Evolutionary conservation across 2,113 vertebrate species (phyloP).

Genomic region (Acanthochromis polyacanthus): DNA sequence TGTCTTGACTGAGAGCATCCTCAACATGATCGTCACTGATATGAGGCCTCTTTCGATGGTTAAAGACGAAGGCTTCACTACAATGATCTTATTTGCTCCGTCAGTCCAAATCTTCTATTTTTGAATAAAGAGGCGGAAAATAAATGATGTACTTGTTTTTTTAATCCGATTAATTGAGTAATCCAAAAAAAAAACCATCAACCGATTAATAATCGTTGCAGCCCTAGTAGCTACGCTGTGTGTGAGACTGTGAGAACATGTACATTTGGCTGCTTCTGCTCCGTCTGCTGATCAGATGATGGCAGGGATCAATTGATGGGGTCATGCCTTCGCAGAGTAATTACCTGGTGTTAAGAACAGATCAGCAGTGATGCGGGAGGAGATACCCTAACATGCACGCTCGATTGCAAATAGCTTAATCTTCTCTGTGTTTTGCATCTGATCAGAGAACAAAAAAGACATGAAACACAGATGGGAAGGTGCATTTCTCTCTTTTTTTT

Average conservation of each 20-base stretch:
- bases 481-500: neutral
- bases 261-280: neutral
- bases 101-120: too few relatives aligned
- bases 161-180: too few relatives aligned
- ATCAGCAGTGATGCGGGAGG: slow-evolving; percentile 13
- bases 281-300: slow-evolving; percentile 17
- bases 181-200: too few relatives aligned
- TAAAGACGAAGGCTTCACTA: too few relatives aligned
- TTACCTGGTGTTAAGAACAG: slow-evolving; percentile 52
- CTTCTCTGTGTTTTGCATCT: slow-evolving; percentile 42
- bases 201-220: too few relatives aligned
- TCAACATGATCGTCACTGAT: too few relatives aligned
- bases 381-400: slow-evolving; percentile 38
- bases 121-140: too few relatives aligned
- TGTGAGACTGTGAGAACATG: slow-evolving; percentile 13
- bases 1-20: too few relatives aligned
- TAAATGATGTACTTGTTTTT: too few relatives aligned
- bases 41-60: too few relatives aligned
- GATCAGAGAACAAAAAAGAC: slow-evolving; percentile 36
- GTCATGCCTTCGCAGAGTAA: slow-evolving; percentile 35
- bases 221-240: neutral
- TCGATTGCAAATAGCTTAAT: slow-evolving; percentile 39
- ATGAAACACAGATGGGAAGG: neutral
- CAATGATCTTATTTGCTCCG: too few relatives aligned
- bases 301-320: slow-evolving; percentile 38